Base-by-base conservation (phyloP, 2,888 invertebrate species). In the Gasteruption jaculator region DNA sequence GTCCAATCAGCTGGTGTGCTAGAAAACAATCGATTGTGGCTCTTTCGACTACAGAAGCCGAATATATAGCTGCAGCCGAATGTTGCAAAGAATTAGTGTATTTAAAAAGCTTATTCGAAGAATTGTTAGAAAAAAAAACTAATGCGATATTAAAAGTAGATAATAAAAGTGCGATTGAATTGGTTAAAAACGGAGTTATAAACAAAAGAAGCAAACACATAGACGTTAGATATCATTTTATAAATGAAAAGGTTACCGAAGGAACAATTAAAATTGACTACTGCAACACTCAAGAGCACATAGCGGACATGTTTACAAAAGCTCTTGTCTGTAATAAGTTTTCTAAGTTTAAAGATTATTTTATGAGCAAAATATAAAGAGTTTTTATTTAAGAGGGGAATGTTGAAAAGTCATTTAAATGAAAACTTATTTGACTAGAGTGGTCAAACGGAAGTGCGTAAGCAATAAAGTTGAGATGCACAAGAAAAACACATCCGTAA, bases 1-100 rank as follows among this genome's bases (percentile, higher is more conserved):
- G 56, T 29, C 57, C 58, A n/a, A 44, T 60, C 3, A 35, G 31
- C 6, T 58, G 58, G 57, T 39, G 45, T 29, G 48, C 52, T 5
- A 36, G 52, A 44, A 45, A 46, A 41, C 60, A 61, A 41, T 38
- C 49, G 24, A 46, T 55, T 6, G 54, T 58, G 4, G 47, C 58
- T 5, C 30, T 30, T n/a, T 30, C 30, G 5, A 30, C 12, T n/a
- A 30, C 30, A 5, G 30, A 30, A 30, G 54, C 60, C 8, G 58
- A 61, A 41, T 56, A 53, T 31, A 43, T 58, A 6, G 50, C 56
- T 25, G 49, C 52, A 18, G 43, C 44, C 15, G 53, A 50, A 29
- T 48, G 45, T 38, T 41, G 31, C 5, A 49, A 48, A 38, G 57
- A 56, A 46, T 16, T 59, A 2, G 3, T 44, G 8, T 54, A 44